Conservation (phyloP, 53 echinoderm and acorn worm genomes). For the Hippasteria phrygiana region DNA sequence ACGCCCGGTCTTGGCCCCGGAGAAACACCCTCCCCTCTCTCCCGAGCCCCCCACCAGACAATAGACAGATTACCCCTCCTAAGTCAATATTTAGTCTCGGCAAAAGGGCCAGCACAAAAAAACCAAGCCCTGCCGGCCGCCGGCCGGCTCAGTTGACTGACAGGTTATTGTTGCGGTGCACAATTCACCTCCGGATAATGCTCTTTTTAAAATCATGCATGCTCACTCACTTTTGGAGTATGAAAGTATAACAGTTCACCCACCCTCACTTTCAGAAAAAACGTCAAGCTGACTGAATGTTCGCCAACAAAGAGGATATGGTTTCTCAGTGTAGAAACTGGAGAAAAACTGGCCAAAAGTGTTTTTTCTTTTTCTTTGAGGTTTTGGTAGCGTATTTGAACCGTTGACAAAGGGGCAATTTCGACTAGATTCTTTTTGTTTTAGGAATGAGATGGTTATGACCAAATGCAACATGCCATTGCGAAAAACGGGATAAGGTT, state of each 20-base stretch:
- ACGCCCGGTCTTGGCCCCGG: not conserved
- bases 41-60: not conserved
- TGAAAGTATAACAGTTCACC: constrained; percentile 35
- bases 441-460: not conserved
- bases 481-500: too few relatives aligned
- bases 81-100: constrained; percentile 61
- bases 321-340: not conserved
- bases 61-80: constrained; percentile 46
- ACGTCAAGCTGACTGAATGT: not conserved
- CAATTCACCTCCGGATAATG: constrained; percentile 9
- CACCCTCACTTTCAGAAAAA: not conserved
- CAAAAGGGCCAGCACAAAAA: constrained; percentile 52
- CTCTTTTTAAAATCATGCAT: constrained; percentile 10
- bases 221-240: not conserved
- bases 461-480: too few relatives aligned
- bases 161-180: constrained; percentile 12
- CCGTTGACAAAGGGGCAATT: too few relatives aligned
- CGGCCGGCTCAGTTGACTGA: constrained; percentile 32
- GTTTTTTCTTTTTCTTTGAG: not conserved
- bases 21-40: not conserved
- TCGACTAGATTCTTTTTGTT: too few relatives aligned
- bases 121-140: not conserved
- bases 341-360: not conserved
- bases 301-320: constrained; percentile 38
- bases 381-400: too few relatives aligned